A percentile compares a stretch with the other conserved stretches of the same genome.
phyloP scores from a whole-genome alignment of 2,113 vertebrate genomes.

The Serinus canaria region DNA sequence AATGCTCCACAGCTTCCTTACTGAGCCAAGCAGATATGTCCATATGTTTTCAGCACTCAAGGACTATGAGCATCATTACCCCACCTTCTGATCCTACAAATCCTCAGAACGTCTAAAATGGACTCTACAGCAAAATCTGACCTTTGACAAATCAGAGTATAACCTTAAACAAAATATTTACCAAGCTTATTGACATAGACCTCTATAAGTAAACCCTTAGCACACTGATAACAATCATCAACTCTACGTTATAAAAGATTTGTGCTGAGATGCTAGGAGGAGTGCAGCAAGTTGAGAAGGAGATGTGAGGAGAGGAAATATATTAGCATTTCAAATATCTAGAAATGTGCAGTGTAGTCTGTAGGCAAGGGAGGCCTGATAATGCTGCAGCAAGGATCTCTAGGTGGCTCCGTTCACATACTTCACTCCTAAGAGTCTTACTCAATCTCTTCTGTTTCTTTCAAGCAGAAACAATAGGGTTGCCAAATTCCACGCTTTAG shows the following conservation, averaged over 20 bases:
- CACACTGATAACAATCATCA: not conserved
- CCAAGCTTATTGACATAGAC: not conserved
- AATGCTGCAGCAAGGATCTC: conserved; percentile 23
- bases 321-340: not conserved
- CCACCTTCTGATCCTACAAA: not conserved
- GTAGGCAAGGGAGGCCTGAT: not conserved
- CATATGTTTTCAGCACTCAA: not conserved
- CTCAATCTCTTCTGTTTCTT: not conserved
- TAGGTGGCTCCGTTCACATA: conserved; percentile 46
- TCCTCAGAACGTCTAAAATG: not conserved
- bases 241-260: not conserved
- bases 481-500: not conserved
- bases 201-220: not conserved
- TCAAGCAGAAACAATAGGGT: not conserved
- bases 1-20: not conserved
- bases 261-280: not conserved
- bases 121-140: not conserved
- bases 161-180: conserved; percentile 29
- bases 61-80: not conserved
- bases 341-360: not conserved
- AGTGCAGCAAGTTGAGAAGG: not conserved
- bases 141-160: not conserved
- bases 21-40: not conserved
- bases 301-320: not conserved
- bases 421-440: not conserved